phyloP scores from a whole-genome alignment of 2,113 vertebrate genomes.

The Otocyon megalotis region DNA sequence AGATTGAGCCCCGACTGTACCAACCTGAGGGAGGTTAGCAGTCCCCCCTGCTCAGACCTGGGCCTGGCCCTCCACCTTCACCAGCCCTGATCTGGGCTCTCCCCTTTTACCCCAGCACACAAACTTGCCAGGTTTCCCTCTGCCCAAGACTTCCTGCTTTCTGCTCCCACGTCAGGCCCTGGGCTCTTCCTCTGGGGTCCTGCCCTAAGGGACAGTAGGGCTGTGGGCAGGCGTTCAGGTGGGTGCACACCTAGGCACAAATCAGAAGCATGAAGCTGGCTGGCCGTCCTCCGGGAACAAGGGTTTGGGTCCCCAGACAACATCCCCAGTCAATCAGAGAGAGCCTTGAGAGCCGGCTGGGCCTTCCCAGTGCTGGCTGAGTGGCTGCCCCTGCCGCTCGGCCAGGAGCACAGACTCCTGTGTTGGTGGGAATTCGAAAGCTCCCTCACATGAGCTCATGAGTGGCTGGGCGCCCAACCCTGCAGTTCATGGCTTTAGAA shows the following conservation, averaged over 20 bases:
- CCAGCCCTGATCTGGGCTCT: not conserved
- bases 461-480: conserved; percentile 29
- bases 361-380: not conserved
- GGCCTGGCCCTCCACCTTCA: not conserved
- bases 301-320: not conserved
- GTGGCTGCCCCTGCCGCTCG: not conserved
- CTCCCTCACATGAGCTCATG: conserved; percentile 57
- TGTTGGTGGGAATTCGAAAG: conserved; percentile 25
- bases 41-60: not conserved
- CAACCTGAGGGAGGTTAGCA: not conserved
- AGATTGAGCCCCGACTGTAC: not conserved
- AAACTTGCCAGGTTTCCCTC: not conserved
- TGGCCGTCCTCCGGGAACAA: not conserved
- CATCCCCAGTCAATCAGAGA: not conserved
- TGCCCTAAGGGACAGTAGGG: not conserved
- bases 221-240: not conserved
- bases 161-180: not conserved
- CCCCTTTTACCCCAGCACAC: not conserved
- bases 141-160: not conserved
- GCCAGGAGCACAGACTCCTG: conserved; percentile 38
- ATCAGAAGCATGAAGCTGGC: not conserved
- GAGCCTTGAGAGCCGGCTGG: not conserved
- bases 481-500: conserved; percentile 56
- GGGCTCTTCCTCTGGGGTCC: not conserved
- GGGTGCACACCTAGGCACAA: not conserved